Conservation (phyloP, 2,113 vertebrate species). For the Pollimyrus isidori region DNA sequence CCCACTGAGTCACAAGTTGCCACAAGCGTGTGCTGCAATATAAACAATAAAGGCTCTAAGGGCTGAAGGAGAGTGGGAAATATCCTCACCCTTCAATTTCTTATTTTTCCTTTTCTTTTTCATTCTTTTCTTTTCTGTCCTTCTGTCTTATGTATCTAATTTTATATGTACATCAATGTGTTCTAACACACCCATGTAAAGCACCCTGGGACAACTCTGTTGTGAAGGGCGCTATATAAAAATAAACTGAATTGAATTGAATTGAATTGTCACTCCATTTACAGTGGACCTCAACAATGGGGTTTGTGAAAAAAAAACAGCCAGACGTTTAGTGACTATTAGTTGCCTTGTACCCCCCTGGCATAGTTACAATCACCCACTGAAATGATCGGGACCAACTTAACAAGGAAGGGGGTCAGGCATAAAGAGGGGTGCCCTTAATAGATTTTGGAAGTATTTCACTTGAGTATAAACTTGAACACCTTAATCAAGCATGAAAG, state of each 20-base stretch:
- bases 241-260: too few relatives aligned
- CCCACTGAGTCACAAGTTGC: not conserved
- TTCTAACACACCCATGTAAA: too few relatives aligned
- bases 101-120: too few relatives aligned
- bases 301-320: slow-evolving; percentile 21
- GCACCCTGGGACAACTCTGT: too few relatives aligned
- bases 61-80: not conserved
- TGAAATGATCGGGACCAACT: slow-evolving; percentile 51
- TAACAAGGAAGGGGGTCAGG: slow-evolving; percentile 45
- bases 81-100: slow-evolving; percentile 3
- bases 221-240: too few relatives aligned
- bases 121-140: too few relatives aligned
- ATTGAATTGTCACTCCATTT: slow-evolving; percentile 35
- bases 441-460: slow-evolving; percentile 57
- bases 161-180: too few relatives aligned
- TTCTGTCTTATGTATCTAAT: too few relatives aligned
- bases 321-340: slow-evolving; percentile 41
- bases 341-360: slow-evolving; percentile 32
- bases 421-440: slow-evolving; percentile 45
- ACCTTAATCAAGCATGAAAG: slow-evolving; percentile 63
- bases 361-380: slow-evolving; percentile 36
- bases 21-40: not conserved
- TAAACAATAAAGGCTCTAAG: not conserved
- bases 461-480: slow-evolving; percentile 51
- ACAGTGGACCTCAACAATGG: slow-evolving; percentile 25